phyloP scores from a whole-genome alignment of 2,888 invertebrate genomes.

The Apodemia duryi region DNA sequence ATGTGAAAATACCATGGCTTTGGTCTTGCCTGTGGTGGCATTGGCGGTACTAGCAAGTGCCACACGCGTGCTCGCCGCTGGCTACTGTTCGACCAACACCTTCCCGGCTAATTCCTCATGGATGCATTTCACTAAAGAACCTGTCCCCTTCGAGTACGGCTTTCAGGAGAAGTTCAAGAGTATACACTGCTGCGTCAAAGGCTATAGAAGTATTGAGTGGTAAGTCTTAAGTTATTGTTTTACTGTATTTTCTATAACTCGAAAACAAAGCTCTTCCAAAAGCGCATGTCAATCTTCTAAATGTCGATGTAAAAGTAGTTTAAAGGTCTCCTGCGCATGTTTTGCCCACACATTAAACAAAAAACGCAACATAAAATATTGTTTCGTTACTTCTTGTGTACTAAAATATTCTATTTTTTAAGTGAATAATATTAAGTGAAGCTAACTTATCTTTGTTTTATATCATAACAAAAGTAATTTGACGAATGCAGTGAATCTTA shows the following conservation, averaged over 20 bases:
- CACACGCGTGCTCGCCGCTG: conserved; percentile 46
- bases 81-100: conserved; percentile 81
- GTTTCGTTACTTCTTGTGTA: no score
- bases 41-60: conserved; percentile 45
- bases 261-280: neutral
- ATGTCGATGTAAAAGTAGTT: no score
- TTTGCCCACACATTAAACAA: no score
- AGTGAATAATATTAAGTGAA: no score
- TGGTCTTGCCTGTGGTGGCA: conserved; percentile 49
- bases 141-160: conserved; percentile 83
- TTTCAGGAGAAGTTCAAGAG: conserved; percentile 85
- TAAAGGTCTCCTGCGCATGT: no score
- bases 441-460: no score
- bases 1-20: conserved; percentile 39
- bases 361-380: no score
- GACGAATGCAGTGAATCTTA: no score
- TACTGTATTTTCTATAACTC: neutral
- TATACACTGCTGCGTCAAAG: conserved; percentile 87
- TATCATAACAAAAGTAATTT: no score
- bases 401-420: no score
- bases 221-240: conserved; percentile 57
- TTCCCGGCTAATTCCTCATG: conserved; percentile 78
- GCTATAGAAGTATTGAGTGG: conserved; percentile 89
- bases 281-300: no score
- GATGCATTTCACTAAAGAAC: conserved; percentile 87